phyloP scores from a whole-genome alignment of 2,888 invertebrate genomes.

The Callimorpha dominula region DNA sequence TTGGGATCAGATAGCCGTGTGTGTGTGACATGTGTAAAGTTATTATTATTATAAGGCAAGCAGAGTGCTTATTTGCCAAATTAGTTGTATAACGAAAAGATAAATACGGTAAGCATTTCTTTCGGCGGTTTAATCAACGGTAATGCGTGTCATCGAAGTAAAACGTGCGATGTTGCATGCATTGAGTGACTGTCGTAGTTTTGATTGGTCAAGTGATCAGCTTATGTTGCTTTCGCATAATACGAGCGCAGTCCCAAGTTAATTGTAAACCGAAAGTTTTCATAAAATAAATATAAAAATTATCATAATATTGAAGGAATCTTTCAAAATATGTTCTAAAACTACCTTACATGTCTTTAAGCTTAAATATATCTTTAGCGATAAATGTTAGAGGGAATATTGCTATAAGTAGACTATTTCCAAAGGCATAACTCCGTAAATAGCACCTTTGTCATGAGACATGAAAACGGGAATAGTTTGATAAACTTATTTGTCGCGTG shows the following conservation, averaged over 20 bases:
- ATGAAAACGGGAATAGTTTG: slow-evolving; percentile 48
- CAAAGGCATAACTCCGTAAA: slow-evolving; percentile 42
- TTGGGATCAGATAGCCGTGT: no score
- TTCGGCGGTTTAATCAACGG: neutral
- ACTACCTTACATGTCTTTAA: slow-evolving; percentile 4
- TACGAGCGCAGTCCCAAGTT: neutral
- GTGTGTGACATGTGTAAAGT: no score
- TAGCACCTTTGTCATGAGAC: slow-evolving; percentile 45
- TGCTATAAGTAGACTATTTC: slow-evolving; percentile 32
- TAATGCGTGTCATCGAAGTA: neutral
- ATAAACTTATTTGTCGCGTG: slow-evolving; percentile 44
- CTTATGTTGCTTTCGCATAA: neutral
- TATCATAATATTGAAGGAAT: neutral
- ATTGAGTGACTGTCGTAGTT: no score
- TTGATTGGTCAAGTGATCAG: no score
- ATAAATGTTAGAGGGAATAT: slow-evolving; percentile 19
- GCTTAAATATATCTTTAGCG: slow-evolving; percentile 20
- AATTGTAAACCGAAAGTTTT: neutral
- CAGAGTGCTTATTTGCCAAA: neutral
- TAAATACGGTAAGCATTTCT: neutral
- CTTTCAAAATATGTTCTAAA: slow-evolving; percentile 12
- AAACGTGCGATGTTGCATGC: no score
- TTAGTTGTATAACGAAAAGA: neutral
- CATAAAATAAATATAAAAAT: no score
- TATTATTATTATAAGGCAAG: neutral